Conservation (phyloP, 2,113 vertebrate genomes). For the Ranitomeya imitator region DNA sequence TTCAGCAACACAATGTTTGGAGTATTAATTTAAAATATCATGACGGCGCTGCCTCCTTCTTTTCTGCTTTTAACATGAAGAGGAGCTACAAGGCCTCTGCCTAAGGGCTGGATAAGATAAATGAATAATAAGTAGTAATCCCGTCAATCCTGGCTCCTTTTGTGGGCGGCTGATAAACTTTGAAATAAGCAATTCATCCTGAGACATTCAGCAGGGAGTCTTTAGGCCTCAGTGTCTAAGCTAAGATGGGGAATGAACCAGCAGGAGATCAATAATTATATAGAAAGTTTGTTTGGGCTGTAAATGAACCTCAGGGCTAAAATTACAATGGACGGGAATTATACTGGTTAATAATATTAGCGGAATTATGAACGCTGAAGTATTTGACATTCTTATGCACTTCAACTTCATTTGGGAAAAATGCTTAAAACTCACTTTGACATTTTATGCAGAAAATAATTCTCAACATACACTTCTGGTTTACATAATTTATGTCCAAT, state of each 20-base stretch:
- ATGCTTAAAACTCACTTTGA: too few relatives aligned
- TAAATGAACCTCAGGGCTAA: constrained; percentile 32
- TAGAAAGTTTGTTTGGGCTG: constrained; percentile 39
- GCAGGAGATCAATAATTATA: constrained; percentile 65
- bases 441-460: background rate
- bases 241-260: constrained; percentile 63
- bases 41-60: background rate
- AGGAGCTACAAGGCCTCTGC: constrained; percentile 10
- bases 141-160: constrained; percentile 63
- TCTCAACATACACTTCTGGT: background rate
- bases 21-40: constrained; percentile 6
- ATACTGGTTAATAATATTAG: constrained; percentile 25
- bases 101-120: constrained; percentile 38
- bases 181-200: constrained; percentile 71
- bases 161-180: constrained; percentile 72
- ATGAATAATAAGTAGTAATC: constrained; percentile 57
- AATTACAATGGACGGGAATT: constrained; percentile 14
- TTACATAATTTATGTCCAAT: background rate
- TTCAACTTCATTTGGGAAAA: background rate
- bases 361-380: background rate
- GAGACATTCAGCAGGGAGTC: constrained; percentile 66
- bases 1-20: background rate
- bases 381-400: background rate
- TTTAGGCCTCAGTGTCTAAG: constrained; percentile 55
- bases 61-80: background rate